Base-by-base conservation (phyloP, 2,797 vertebrate species). In the Poecilia gillii region DNA sequence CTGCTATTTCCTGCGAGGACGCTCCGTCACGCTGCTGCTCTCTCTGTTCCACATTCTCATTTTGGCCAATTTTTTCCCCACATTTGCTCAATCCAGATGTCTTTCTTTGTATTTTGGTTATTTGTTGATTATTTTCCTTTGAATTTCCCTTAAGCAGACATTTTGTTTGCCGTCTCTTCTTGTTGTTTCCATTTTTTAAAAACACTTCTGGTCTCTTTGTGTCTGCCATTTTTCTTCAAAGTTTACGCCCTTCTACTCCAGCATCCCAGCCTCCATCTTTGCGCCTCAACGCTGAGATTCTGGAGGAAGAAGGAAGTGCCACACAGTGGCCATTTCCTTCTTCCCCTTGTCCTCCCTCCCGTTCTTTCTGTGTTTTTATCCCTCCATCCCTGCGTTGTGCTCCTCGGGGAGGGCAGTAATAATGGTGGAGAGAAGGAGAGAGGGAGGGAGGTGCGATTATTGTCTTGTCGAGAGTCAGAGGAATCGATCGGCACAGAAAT, bases 381-480 rank as follows among this genome's bases (percentile, higher is more conserved):
- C 89, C 89, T 92, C 87, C 84, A 88, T 91, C 86, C 88, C 78
- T 79, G 81, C 79, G 62, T 88, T 74, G 79, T 47, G 78, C 89
- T 93, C 94, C 92, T 94, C 64, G 93, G 97, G 97, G 95, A 95
- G 93, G 95, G 94, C 95, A 96, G 96, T 97, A 97, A 98, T 97
- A 97, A 97, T 97, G 96, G 96, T 96, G 96, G 95, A 96, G 96
- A 95, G 95, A 96, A 96, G 94, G 95, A 95, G 95, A 93, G 93
- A 91, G 95, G 94, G 90, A 86, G 91, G 87, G 93, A 83, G 90
- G 87, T 90, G 96, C 96, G 97, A 97, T 98, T 98, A 97, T 97
- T 97, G 97, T 97, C 97, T 98, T 97, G 97, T 98, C 96, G 97
- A 97, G 97, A 98, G 97, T 97, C 97, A 97, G 97, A 97, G 95